Percentiles rank a stretch among this genome's conserved stretches.
Evolutionary conservation across 2,888 invertebrate genomes (phyloP).

Genomic region (Drosophila peninsularis): DNA sequence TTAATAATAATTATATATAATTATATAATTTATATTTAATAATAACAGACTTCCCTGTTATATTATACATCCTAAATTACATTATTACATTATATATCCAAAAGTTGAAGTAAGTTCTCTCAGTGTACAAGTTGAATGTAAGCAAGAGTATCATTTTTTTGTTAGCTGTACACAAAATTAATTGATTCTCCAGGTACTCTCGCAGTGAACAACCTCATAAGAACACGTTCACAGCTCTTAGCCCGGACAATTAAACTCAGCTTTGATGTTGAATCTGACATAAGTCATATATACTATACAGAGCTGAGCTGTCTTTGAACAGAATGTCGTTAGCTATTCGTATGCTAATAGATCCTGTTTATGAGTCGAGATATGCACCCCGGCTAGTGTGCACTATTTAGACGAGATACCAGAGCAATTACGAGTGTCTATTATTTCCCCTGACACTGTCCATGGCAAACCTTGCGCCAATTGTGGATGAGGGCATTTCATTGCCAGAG

Average conservation of each 20-base stretch:
- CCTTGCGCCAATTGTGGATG: conserved; percentile 37
- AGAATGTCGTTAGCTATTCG: neutral
- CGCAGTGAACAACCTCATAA: conserved; percentile 11
- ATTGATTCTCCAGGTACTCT: neutral
- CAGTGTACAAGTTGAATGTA: neutral
- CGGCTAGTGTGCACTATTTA: conserved; percentile 2
- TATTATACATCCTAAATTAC: too few relatives aligned
- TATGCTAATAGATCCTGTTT: conserved; percentile 22
- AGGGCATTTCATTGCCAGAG: conserved; percentile 28
- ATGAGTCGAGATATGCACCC: conserved; percentile 1
- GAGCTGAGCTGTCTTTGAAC: neutral
- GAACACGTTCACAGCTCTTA: conserved; percentile 14
- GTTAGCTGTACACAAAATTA: neutral
- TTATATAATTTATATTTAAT: neutral
- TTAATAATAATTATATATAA: neutral
- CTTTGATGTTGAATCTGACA: neutral
- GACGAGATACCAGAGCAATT: conserved; percentile 21
- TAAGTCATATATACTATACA: neutral
- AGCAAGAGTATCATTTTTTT: neutral
- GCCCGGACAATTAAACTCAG: neutral
- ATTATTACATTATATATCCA: too few relatives aligned
- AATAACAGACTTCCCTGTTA: too few relatives aligned
- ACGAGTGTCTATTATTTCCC: conserved; percentile 1
- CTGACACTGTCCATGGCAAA: conserved; percentile 38
- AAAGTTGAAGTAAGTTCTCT: neutral